Conservation (phyloP, 2,797 vertebrate genomes). For the Trichosurus vulpecula region DNA sequence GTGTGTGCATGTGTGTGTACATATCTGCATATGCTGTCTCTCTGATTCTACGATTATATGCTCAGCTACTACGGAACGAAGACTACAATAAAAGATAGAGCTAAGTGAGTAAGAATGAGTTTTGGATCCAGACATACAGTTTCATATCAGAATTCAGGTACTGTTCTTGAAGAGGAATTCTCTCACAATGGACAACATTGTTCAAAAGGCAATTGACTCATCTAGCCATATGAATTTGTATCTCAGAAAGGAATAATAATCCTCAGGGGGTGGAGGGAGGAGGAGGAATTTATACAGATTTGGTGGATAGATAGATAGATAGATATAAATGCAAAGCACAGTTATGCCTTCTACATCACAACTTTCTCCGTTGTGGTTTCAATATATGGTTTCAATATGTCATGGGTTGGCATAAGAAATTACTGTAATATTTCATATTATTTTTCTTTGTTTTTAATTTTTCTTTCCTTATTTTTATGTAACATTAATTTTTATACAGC, state of each 20-base stretch:
- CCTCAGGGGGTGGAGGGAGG: not conserved
- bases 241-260: not conserved
- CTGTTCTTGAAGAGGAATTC: not conserved
- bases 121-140: not conserved
- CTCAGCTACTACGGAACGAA: not conserved
- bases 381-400: not conserved
- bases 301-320: not conserved
- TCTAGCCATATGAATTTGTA: not conserved
- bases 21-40: not conserved
- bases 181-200: not conserved
- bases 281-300: not conserved
- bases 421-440: not conserved
- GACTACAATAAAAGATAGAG: not conserved
- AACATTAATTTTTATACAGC: not conserved
- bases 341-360: not conserved
- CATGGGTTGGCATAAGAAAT: not conserved
- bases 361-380: not conserved
- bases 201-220: not conserved
- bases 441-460: not conserved
- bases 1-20: too few relatives aligned
- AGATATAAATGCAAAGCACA: not conserved
- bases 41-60: not conserved
- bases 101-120: not conserved
- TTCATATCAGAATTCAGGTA: not conserved
- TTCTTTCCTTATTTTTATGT: not conserved